phyloP scores from a whole-genome alignment of 2,113 vertebrate genomes.

The Pollimyrus isidori region DNA sequence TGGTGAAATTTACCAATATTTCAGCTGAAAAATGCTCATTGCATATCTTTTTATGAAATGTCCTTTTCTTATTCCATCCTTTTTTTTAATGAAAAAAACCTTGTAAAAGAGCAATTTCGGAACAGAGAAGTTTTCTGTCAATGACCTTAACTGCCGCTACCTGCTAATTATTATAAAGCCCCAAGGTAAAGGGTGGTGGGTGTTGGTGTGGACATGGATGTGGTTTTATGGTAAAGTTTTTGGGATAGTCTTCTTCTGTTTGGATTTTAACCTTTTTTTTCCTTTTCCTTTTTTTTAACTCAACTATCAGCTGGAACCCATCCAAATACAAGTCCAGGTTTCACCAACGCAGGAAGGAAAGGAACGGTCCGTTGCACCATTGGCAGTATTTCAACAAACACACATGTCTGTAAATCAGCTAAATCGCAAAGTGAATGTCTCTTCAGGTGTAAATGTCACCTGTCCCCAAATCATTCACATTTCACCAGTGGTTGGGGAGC shows the following conservation, averaged over 20 bases:
- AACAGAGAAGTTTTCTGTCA: too few relatives aligned
- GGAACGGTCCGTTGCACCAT: constrained; percentile 38
- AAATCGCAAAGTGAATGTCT: constrained; percentile 41
- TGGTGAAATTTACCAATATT: too few relatives aligned
- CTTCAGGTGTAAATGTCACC: constrained; percentile 54
- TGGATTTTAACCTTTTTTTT: not conserved
- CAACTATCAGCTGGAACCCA: constrained; percentile 66
- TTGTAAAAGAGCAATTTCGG: too few relatives aligned
- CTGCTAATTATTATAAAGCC: not conserved
- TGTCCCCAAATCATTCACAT: constrained; percentile 73
- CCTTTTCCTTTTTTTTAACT: not conserved
- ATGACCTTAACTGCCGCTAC: too few relatives aligned
- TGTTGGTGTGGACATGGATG: not conserved
- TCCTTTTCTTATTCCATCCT: too few relatives aligned
- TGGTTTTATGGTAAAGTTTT: not conserved
- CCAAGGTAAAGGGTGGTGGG: not conserved
- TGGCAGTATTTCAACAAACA: constrained; percentile 53
- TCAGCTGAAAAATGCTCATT: too few relatives aligned
- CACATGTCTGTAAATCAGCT: constrained; percentile 39
- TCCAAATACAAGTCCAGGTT: constrained; percentile 74
- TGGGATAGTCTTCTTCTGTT: constrained; percentile 9
- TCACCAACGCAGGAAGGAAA: constrained; percentile 59
- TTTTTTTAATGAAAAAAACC: too few relatives aligned
- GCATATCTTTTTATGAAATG: too few relatives aligned
- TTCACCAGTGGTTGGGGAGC: constrained; percentile 65